Conservation (phyloP, 1,140 invertebrate genomes). For the Lethrus apterus region DNA sequence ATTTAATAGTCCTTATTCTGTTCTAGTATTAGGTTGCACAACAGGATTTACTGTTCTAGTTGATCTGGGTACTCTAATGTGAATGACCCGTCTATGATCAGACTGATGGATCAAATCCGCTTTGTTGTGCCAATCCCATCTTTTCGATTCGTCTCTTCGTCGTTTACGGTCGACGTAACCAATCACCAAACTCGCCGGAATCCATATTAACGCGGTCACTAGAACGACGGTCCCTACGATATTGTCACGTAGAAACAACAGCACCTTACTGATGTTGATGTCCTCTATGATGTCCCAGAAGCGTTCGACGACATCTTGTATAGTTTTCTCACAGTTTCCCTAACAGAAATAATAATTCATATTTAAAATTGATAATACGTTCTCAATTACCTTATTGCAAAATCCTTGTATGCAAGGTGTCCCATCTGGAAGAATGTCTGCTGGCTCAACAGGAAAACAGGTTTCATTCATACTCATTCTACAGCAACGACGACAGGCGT, state of each 20-base stretch:
- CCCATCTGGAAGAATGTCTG: slow-evolving; percentile 82
- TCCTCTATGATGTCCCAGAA: slow-evolving; percentile 97
- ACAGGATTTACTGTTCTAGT: not conserved
- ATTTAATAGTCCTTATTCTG: no score
- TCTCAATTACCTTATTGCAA: slow-evolving; percentile 72
- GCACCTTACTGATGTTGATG: slow-evolving; percentile 88
- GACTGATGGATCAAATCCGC: slow-evolving; percentile 56
- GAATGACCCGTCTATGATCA: slow-evolving; percentile 51
- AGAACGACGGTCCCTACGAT: slow-evolving; percentile 86
- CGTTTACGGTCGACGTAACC: slow-evolving; percentile 66
- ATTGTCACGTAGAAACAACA: slow-evolving; percentile 79
- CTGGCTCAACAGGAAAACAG: slow-evolving; percentile 80
- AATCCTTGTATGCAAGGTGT: slow-evolving; percentile 94
- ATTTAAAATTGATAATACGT: slow-evolving; percentile 5
- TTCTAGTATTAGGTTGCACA: no score
- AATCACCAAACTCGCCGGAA: slow-evolving; percentile 77
- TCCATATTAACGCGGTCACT: slow-evolving; percentile 84
- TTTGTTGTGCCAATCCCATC: slow-evolving; percentile 34
- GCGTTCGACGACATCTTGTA: slow-evolving; percentile 88
- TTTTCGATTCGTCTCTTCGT: slow-evolving; percentile 32
- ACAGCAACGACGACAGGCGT: slow-evolving; percentile 87
- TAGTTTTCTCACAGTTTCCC: slow-evolving; percentile 90
- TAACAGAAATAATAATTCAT: slow-evolving; percentile 34
- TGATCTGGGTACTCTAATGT: slow-evolving; percentile 41
- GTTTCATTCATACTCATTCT: slow-evolving; percentile 84